These are phyloP conservation scores for Phylloscopus collybita DNA, from an alignment of 2,797 vertebrate species.

Conservation along the genomic window DNA sequence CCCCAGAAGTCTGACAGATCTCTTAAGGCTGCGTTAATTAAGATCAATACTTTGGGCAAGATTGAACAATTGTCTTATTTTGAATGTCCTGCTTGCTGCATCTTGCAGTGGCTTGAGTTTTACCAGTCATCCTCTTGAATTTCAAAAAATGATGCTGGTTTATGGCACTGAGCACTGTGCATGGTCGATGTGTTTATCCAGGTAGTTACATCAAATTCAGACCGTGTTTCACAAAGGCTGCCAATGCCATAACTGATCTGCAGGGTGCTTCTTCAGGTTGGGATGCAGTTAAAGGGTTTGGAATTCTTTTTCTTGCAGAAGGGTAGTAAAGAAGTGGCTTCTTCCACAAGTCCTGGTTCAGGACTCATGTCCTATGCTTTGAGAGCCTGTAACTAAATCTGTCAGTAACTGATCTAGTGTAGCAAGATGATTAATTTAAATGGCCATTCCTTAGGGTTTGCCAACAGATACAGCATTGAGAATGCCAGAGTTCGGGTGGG, in stretches of 20 bases:
- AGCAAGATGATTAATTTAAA: conserved; percentile 43
- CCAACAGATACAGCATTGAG: neutral
- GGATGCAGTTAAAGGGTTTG: neutral
- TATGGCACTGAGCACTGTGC: neutral
- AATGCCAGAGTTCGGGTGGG: neutral
- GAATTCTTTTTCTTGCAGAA: neutral
- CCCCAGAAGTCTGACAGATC: neutral
- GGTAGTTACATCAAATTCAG: neutral
- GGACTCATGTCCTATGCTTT: neutral
- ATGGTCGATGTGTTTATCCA: neutral
- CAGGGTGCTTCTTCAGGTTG: neutral
- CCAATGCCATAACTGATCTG: accelerated
- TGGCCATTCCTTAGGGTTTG: neutral
- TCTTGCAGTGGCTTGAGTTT: neutral
- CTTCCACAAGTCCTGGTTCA: neutral
- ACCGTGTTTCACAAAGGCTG: neutral
- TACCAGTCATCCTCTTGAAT: neutral
- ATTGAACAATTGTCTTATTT: neutral
- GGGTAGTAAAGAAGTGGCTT: neutral
- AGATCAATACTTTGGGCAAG: neutral
- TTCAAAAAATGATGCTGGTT: neutral
- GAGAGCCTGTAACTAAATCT: conserved; percentile 35
- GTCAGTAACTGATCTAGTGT: neutral
- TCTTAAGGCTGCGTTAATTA: neutral
- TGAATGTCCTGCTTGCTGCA: neutral